Conservation (phyloP, 2,888 invertebrate species). For the Acrobasis repandana region DNA sequence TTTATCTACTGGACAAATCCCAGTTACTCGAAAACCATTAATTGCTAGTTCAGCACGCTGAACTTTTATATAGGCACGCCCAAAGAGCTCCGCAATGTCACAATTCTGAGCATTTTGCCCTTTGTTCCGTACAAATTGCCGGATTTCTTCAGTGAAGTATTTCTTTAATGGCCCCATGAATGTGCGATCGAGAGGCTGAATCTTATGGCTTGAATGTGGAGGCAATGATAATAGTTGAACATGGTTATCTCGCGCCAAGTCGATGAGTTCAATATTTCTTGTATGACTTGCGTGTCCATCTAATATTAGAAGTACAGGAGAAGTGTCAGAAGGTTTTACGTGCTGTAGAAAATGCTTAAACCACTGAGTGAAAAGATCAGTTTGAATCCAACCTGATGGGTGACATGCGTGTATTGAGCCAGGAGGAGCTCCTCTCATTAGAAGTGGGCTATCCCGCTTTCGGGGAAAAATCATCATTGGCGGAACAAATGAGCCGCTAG, state of each 20-base stretch:
- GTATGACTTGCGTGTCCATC: constrained; percentile 5
- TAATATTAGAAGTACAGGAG: background rate
- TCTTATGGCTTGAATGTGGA: constrained; percentile 29
- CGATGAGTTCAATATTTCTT: constrained; percentile 20
- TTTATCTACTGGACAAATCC: background rate
- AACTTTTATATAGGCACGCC: background rate
- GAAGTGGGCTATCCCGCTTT: constrained; percentile 23
- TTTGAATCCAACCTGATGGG: too few species aligned
- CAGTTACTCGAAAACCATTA: background rate
- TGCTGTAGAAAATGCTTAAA: background rate
- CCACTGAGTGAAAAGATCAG: background rate
- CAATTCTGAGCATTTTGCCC: too few species aligned
- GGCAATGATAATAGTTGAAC: constrained; percentile 27
- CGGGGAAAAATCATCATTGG: constrained; percentile 39
- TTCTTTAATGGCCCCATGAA: constrained; percentile 30
- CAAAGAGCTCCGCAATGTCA: background rate
- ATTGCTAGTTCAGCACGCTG: background rate
- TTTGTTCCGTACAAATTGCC: background rate
- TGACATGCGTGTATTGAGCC: constrained; percentile 25
- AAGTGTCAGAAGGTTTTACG: too few species aligned
- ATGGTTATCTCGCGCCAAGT: constrained; percentile 25
- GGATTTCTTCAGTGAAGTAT: constrained; percentile 29
- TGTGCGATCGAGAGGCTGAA: constrained; percentile 28
- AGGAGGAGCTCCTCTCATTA: constrained; percentile 26
- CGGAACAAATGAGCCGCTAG: constrained; percentile 34